Evolutionary conservation across 2,888 invertebrate genomes (phyloP).

Genomic region (Keiferia lycopersicella): DNA sequence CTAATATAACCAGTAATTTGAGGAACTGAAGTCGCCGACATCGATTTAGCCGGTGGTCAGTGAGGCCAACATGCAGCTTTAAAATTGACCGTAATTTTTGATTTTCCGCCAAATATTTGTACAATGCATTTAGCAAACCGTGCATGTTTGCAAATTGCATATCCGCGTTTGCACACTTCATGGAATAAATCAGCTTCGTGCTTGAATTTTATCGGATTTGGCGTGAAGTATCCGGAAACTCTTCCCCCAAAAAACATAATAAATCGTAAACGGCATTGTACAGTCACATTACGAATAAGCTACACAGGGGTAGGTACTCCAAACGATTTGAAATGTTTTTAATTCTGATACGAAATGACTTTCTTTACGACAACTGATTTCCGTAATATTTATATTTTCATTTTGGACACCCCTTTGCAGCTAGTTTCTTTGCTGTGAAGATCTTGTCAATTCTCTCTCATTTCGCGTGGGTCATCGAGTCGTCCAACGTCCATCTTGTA

Average conservation of each 20-base stretch:
- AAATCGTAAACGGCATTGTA: not conserved
- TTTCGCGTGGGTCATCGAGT: no score
- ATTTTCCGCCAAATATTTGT: slow-evolving; percentile 18
- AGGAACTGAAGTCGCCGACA: slow-evolving; percentile 15
- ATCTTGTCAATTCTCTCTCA: no score
- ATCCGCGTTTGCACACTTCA: slow-evolving; percentile 3
- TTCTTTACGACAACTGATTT: no score
- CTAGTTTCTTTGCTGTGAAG: no score
- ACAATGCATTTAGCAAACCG: not conserved
- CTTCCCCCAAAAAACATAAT: not conserved
- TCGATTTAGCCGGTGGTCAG: slow-evolving; percentile 13
- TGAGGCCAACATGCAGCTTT: slow-evolving; percentile 10
- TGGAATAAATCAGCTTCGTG: slow-evolving; percentile 1
- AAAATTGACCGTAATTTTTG: slow-evolving; percentile 21
- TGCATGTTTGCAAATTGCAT: slow-evolving; percentile 14
- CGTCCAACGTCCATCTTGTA: no score
- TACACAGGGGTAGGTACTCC: no score
- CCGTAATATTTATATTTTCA: no score
- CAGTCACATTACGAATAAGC: no score
- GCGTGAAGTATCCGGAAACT: not conserved
- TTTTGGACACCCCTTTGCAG: no score
- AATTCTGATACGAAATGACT: no score
- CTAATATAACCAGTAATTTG: slow-evolving; percentile 21
- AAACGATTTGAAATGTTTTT: no score
- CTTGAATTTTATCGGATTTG: not conserved